These are phyloP conservation scores for Tetramorium parvispinum DNA, from an alignment of 1,140 invertebrate genomes.

Conservation along the genomic window DNA sequence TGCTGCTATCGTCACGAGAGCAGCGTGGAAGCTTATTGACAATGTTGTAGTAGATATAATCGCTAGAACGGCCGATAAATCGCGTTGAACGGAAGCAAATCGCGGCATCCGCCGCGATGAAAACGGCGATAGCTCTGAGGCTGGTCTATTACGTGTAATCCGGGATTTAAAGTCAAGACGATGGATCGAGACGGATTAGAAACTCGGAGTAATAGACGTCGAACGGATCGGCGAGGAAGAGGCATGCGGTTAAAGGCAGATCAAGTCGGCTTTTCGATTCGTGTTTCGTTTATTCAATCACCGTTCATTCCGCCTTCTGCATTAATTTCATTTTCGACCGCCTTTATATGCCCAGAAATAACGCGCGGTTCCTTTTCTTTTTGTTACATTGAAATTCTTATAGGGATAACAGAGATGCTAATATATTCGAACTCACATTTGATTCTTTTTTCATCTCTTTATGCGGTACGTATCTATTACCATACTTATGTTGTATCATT, in stretches of 20 bases:
- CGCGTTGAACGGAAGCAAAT: conserved; percentile 38
- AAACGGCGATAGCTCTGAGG: conserved; percentile 32
- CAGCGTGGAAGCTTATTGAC: not conserved
- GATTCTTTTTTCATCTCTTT: not conserved
- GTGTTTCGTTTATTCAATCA: conserved; percentile 44
- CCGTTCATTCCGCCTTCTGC: not conserved
- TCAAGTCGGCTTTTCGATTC: conserved; percentile 45
- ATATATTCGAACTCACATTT: not conserved
- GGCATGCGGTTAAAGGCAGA: conserved; percentile 20
- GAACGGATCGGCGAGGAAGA: conserved; percentile 31
- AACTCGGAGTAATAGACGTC: conserved; percentile 53
- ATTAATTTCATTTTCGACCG: not conserved
- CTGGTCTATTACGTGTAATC: conserved; percentile 58
- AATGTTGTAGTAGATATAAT: conserved; percentile 11
- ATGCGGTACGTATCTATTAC: no score
- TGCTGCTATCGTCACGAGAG: not conserved
- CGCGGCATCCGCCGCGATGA: conserved; percentile 37
- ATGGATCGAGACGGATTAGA: conserved; percentile 59
- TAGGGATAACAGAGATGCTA: not conserved
- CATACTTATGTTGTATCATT: conserved; percentile 6
- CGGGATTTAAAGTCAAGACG: conserved; percentile 59
- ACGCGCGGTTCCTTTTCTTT: not conserved
- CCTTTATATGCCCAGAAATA: not conserved
- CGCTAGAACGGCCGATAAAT: conserved; percentile 26
- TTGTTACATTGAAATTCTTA: not conserved